Evolutionary conservation across 2,113 vertebrate species (phyloP).

Genomic region (Chlamydotis undulata): DNA sequence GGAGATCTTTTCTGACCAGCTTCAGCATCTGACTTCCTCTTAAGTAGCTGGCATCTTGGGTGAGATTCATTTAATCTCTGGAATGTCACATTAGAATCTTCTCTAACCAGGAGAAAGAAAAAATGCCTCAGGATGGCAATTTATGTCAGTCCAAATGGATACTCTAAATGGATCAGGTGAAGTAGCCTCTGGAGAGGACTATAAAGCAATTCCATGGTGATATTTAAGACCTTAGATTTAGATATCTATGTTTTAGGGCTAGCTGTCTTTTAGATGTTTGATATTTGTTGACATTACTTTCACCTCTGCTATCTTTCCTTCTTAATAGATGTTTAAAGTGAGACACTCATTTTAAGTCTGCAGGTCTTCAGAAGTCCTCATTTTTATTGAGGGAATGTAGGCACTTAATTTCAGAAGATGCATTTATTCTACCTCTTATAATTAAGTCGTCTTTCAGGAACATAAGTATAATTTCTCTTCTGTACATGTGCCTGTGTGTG

Average conservation of each 20-base stretch:
- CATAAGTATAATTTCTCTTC: neutral
- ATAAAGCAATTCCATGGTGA: neutral
- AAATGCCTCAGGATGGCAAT: neutral
- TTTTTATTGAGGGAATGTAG: neutral
- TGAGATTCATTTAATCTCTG: neutral
- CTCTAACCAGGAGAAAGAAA: neutral
- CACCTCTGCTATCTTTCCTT: neutral
- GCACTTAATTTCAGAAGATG: neutral
- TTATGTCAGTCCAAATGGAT: neutral
- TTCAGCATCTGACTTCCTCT: neutral
- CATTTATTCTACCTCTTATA: neutral
- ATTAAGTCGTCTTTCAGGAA: conserved; percentile 13
- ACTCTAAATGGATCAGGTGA: neutral
- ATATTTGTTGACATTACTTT: neutral
- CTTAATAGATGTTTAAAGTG: neutral
- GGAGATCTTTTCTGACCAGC: neutral
- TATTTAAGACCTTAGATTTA: neutral
- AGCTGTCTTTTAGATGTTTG: neutral
- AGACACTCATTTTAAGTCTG: neutral
- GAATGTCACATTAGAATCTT: neutral
- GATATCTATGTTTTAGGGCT: neutral
- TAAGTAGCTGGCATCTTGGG: neutral
- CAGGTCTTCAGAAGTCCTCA: neutral
- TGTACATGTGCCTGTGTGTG: neutral
- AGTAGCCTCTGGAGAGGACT: neutral